phyloP scores from a whole-genome alignment of 2,113 vertebrate species.

The Solea solea region DNA sequence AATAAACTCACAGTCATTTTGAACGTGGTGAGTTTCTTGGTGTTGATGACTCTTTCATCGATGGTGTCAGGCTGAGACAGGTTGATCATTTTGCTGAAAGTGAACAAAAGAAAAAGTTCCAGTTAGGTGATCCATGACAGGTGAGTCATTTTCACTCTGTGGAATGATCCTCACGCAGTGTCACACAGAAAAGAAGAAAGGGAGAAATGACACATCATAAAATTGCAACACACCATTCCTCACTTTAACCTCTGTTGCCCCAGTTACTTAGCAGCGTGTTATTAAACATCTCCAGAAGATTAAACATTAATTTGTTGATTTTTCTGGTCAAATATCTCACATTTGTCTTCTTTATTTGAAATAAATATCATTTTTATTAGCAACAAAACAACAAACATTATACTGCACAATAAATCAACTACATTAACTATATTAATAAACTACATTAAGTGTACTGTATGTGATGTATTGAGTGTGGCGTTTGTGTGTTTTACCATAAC shows the following conservation, averaged over 20 bases:
- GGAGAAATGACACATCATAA: neutral
- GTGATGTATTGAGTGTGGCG: neutral
- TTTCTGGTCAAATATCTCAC: neutral
- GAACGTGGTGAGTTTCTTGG: slow-evolving; percentile 92
- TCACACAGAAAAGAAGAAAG: neutral
- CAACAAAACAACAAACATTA: no score
- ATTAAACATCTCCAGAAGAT: no score
- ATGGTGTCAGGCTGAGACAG: slow-evolving; percentile 95
- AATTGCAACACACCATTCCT: slow-evolving; percentile 3
- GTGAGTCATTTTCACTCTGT: accelerated
- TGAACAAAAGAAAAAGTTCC: slow-evolving; percentile 17
- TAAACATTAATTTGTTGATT: neutral
- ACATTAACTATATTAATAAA: neutral
- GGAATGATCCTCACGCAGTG: neutral
- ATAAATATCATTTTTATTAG: no score
- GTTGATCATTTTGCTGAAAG: slow-evolving; percentile 97
- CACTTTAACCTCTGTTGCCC: slow-evolving; percentile 8
- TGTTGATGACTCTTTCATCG: slow-evolving; percentile 97
- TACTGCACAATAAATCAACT: no score
- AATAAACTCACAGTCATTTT: slow-evolving; percentile 88
- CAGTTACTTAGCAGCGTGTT: neutral
- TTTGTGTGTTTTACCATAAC: slow-evolving; percentile 84
- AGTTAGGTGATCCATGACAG: neutral
- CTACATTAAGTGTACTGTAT: neutral
- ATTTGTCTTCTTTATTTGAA: neutral